Conservation (phyloP, 2,797 vertebrate species). For the Phalanger gymnotis region DNA sequence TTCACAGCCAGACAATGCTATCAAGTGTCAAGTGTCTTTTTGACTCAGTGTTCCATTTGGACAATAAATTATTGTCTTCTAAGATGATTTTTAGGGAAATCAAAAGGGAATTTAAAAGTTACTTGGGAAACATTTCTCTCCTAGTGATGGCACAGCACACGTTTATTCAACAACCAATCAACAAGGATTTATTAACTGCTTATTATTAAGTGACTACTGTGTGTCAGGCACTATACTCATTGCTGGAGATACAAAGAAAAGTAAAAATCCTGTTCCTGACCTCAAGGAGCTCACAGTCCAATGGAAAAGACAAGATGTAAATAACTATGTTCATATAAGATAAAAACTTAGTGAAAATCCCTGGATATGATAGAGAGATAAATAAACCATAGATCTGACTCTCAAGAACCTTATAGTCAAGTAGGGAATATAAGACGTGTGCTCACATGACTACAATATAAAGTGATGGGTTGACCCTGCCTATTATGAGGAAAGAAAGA, state of each 20-base stretch:
- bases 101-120: neutral
- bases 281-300: neutral
- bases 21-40: neutral
- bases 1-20: neutral
- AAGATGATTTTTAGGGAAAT: neutral
- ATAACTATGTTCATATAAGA: neutral
- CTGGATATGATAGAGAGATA: too few species aligned
- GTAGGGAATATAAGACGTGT: too few species aligned
- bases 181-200: neutral
- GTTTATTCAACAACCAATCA: neutral
- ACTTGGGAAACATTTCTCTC: neutral
- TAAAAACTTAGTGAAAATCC: too few species aligned
- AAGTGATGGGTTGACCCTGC: too few species aligned
- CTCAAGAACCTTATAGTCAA: too few species aligned
- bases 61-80: neutral
- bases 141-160: neutral
- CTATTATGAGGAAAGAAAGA: too few species aligned
- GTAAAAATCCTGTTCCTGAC: neutral
- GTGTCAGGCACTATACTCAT: neutral
- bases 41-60: neutral
- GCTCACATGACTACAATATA: too few species aligned
- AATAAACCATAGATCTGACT: too few species aligned
- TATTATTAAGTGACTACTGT: neutral
- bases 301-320: neutral
- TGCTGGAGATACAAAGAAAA: neutral